phyloP scores from a whole-genome alignment of 2,797 vertebrate species.

The Linurgus olivaceus region DNA sequence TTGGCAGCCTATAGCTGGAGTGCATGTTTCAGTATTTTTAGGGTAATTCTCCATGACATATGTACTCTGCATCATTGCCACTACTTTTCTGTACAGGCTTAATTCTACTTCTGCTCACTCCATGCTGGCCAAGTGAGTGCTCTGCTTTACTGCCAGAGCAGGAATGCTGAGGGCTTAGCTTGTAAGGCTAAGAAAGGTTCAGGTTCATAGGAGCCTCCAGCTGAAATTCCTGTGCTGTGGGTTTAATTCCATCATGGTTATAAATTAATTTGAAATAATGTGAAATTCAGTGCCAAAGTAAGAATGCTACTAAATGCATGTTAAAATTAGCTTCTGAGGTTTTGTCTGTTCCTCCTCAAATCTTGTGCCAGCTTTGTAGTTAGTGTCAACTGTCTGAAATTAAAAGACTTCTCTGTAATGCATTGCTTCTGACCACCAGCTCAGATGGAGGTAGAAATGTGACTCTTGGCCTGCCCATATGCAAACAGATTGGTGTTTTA shows the following conservation, averaged over 20 bases:
- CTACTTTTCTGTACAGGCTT: not conserved
- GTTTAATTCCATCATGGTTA: not conserved
- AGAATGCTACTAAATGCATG: not conserved
- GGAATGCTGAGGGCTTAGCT: not conserved
- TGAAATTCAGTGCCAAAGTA: not conserved
- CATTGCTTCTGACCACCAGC: not conserved
- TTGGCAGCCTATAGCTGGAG: conserved; percentile 28
- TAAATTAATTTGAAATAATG: not conserved
- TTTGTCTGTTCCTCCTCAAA: not conserved
- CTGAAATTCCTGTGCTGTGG: not conserved
- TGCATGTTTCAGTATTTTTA: not conserved
- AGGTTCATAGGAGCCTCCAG: not conserved
- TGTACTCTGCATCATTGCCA: not conserved
- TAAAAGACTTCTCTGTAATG: not conserved
- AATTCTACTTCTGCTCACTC: not conserved
- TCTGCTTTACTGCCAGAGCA: not conserved
- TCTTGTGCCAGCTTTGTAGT: not conserved
- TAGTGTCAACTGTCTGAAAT: not conserved
- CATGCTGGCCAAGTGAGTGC: not conserved
- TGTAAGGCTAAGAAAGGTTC: not conserved
- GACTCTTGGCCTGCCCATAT: not conserved
- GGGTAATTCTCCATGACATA: not conserved
- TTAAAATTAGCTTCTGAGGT: not conserved
- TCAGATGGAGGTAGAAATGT: not conserved
- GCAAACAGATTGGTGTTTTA: not conserved